phyloP scores from a whole-genome alignment of 2,113 vertebrate species.

The Tragelaphus strepsiceros region DNA sequence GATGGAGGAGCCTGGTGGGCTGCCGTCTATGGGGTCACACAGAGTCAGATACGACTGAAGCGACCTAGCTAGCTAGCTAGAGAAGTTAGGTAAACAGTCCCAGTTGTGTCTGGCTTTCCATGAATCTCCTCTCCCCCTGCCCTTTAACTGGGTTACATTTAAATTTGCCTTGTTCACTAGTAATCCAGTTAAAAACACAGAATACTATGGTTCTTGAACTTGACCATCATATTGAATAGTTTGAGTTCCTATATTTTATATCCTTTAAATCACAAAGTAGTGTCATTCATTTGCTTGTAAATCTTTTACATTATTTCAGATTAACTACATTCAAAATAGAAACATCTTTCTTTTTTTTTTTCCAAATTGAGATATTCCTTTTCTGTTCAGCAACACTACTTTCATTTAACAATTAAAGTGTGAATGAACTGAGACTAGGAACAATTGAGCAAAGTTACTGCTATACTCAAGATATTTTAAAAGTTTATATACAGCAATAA shows the following conservation, averaged over 20 bases:
- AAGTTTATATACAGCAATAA: constrained; percentile 70
- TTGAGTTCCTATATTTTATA: not conserved
- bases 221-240: not conserved
- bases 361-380: constrained; percentile 18
- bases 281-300: constrained; percentile 61
- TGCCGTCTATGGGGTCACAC: too few species aligned
- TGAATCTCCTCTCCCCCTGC: not conserved
- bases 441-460: constrained; percentile 62
- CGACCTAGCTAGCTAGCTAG: too few species aligned
- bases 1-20: too few species aligned
- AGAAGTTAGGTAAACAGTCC: not conserved
- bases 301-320: constrained; percentile 60
- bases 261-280: constrained; percentile 54
- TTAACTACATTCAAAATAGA: constrained; percentile 71
- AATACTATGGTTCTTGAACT: not conserved
- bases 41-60: too few species aligned
- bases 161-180: not conserved
- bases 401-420: constrained; percentile 66
- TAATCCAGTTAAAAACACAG: not conserved
- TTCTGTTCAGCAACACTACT: constrained; percentile 29
- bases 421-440: constrained; percentile 66
- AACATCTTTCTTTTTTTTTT: constrained; percentile 39
- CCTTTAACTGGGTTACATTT: not conserved
- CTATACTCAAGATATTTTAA: constrained; percentile 57
- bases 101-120: not conserved